Evolutionary conservation across 1,140 invertebrate species (phyloP).

Genomic region (Pantala flavescens): DNA sequence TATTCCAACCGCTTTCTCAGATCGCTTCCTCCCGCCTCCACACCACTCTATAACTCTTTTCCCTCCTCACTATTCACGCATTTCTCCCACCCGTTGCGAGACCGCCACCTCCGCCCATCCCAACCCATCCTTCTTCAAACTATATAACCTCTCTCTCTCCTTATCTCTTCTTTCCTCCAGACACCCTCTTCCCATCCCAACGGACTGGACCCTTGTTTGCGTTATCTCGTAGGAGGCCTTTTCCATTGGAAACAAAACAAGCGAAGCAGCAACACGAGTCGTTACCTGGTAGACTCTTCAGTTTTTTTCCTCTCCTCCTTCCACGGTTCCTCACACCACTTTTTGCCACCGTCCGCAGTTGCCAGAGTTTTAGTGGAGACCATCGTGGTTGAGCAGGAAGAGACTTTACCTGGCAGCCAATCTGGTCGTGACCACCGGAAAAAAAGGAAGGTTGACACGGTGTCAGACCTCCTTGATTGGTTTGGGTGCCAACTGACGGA

Average conservation of each 20-base stretch:
- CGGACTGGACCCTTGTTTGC: not conserved
- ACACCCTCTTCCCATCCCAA: not conserved
- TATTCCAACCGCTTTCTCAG: too few species aligned
- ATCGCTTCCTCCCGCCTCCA: too few species aligned
- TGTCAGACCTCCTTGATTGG: too few species aligned
- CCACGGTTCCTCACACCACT: not conserved
- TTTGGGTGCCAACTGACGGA: too few species aligned
- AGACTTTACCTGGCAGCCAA: too few species aligned
- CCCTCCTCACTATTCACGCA: not conserved
- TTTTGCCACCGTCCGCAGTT: not conserved
- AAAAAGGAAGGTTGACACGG: too few species aligned
- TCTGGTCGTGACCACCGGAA: too few species aligned
- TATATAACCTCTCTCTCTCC: not conserved
- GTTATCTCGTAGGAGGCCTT: not conserved
- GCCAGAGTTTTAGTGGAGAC: not conserved
- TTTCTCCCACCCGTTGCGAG: not conserved
- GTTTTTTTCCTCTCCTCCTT: not conserved
- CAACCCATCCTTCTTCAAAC: too few species aligned
- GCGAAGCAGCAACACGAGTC: not conserved
- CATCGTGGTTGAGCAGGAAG: too few species aligned
- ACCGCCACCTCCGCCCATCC: too few species aligned
- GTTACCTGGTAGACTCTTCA: slow-evolving; percentile 4
- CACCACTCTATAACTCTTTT: too few species aligned
- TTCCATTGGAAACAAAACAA: slow-evolving; percentile 3
- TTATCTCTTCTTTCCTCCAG: not conserved